Base-by-base conservation (phyloP, 2,888 invertebrate genomes). In the Leucoptera coffeella region DNA sequence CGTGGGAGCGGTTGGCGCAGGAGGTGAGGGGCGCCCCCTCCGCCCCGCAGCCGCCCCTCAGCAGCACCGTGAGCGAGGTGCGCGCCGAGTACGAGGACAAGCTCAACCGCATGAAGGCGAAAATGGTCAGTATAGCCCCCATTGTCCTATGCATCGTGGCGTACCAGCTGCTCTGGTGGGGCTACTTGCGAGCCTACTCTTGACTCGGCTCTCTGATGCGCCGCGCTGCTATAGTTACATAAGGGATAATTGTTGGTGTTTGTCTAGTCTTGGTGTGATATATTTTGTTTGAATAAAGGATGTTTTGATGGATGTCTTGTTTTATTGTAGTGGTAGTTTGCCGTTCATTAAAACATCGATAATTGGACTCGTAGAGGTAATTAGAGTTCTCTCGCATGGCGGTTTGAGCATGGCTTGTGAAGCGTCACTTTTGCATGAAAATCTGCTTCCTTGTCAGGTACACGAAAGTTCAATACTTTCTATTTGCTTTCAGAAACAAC, bases 31-130 rank as follows among this genome's bases (percentile, higher is more conserved):
- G 55, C 2, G 57, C 58, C 9, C 40, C 37, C 29, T 55, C 56
- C 10, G 50, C 52, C 2, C 48, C 47, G 1, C 44, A 38, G 23
- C 56, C 52, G 21, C 32, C 45, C 4, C 55, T 53, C 29, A 43
- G 53, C 2, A 35, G 47, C 23, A 60, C 64, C 0, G 47, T 76
- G 22, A 60, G 65, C 47, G 77, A 79, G 29, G 61, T 82, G 4
- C 65, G 77, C 29, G 64, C 61, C 12, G 83, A 84, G 42, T 80
- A 85, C 44, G 85, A 84, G 41, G 74, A 74, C 36, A 87, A 86
- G 57, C 57, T 88, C 42, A 82, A 82, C 42, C 76, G 81, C 51
- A 82, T 87, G 77, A 88, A 87, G 50, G 73, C 77, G 26, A 83
- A 83, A 75, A 85, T 87, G 85, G 85, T 86, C 69, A 77, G 78